Evolutionary conservation across 2,797 vertebrate species (phyloP).

Genomic region (Coranthus polyacanthus): DNA sequence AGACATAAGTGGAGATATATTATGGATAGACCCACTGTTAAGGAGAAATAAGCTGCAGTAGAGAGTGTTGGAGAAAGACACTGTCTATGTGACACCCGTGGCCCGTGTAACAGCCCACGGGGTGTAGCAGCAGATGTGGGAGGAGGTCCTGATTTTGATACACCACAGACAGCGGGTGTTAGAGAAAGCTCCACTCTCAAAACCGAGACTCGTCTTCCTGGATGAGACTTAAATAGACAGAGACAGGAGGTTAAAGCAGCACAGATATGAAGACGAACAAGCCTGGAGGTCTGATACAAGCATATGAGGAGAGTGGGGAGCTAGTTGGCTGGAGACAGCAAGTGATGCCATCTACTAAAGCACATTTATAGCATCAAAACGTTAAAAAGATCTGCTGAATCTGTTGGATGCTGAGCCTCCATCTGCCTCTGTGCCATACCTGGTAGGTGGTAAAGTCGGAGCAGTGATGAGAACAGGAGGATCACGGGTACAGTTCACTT

Average conservation of each 20-base stretch:
- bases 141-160: slow-evolving; percentile 56
- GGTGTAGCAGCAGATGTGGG: slow-evolving; percentile 41
- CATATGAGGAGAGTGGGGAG: slow-evolving; percentile 21
- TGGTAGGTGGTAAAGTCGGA: slow-evolving; percentile 63
- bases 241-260: slow-evolving; percentile 61
- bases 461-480: slow-evolving; percentile 27
- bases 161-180: slow-evolving; percentile 38
- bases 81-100: slow-evolving; percentile 30
- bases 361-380: slow-evolving; percentile 60
- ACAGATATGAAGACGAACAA: slow-evolving; percentile 37
- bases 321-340: slow-evolving; percentile 18
- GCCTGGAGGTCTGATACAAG: slow-evolving; percentile 47
- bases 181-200: slow-evolving; percentile 4
- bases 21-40: not conserved
- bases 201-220: slow-evolving; percentile 36
- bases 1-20: not conserved
- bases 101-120: slow-evolving; percentile 31
- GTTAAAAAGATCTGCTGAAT: slow-evolving; percentile 16
- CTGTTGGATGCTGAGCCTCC: slow-evolving; percentile 61
- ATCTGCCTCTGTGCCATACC: slow-evolving; percentile 71
- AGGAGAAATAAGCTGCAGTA: not conserved
- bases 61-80: slow-evolving; percentile 19
- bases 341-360: slow-evolving; percentile 9
- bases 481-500: slow-evolving; percentile 51
- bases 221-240: slow-evolving; percentile 50